Evolutionary conservation across 2,797 vertebrate species (phyloP), one percentile per base, ranked within the genome.

Genomic region (Spinibarbus caldwelli): DNA sequence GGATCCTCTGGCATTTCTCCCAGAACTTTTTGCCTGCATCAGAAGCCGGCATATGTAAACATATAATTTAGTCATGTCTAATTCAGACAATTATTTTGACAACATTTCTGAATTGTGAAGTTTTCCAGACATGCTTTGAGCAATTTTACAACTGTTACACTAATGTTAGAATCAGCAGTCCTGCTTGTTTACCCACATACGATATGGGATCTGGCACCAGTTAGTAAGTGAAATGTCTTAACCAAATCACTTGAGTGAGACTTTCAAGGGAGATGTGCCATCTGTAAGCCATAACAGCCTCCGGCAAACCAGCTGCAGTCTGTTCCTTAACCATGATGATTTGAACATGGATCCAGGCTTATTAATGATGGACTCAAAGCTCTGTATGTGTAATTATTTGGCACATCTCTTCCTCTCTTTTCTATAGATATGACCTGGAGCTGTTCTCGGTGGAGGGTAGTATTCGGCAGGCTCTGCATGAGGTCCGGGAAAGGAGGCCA

Each of bases 391-490:
- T 88, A 70, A 85, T 83, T 81, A 57, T 76, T 87, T 81, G 45
- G 0, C 15, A 0, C 49, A n/a, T 12, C n/a, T 41, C 43, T 34
- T 67, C 54, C 43, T 54, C 47, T 84, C 6, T 83, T 5, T 54
- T 78, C 8, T 0, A 0, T 85, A 99, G 98, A 87, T 99, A 99
- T 0, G 89, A 93, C 36, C 78, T 99, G 68, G 94, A 95, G 83
- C 92, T 99, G 43, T 94, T 93, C 90, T 95, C 95, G 0, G 97
- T 97, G 84, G 95, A 97, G 89, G 98, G 98, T 43, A 95, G 93
- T 80, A 97, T 99, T 85, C 96, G 91, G 9, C 95, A 97, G 85
- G 98, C 98, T 0, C 92, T 99, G 82, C 91, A 23, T 0, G 93
- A 93, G 38, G 94, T 99, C 83, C 95, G 93, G 91, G 89, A 93